A percentile compares a stretch with the other conserved stretches of the same genome.
Conservation (phyloP, 2,888 invertebrate genomes). For the Macrosiphum euphorbiae region DNA sequence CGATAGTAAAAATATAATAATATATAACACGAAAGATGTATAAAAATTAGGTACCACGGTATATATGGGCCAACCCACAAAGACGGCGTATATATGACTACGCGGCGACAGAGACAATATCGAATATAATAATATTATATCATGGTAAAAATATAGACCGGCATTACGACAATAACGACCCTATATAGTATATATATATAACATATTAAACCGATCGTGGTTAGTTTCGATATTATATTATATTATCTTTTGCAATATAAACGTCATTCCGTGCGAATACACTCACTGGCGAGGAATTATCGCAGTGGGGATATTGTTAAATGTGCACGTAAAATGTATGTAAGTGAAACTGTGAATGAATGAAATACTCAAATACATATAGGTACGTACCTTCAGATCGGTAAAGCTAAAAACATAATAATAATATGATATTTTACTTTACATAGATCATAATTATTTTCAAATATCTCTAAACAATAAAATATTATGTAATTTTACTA, state of each 20-base stretch:
- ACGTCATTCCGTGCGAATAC: background rate
- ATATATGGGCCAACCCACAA: background rate
- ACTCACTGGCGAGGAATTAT: background rate
- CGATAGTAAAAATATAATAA: background rate
- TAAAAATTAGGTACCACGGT: background rate
- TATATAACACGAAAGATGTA: background rate
- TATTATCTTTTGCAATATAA: background rate
- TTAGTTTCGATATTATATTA: background rate
- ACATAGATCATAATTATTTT: background rate
- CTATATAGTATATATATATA: background rate
- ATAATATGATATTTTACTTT: background rate
- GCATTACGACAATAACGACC: background rate
- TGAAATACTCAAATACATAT: background rate
- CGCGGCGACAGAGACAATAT: background rate
- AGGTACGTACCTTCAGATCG: background rate
- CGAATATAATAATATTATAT: background rate
- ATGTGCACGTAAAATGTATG: background rate
- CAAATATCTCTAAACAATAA: background rate
- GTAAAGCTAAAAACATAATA: slow-evolving; percentile 8
- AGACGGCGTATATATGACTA: background rate
- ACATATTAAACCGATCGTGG: background rate
- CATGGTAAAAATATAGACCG: background rate
- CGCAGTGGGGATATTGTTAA: background rate
- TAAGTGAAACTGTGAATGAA: background rate
- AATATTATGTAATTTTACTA: background rate